Evolutionary conservation across 30 jellyfish, hydroid and myxozoan genomes (phyloP).

Genomic region (Aurelia coerulea): DNA sequence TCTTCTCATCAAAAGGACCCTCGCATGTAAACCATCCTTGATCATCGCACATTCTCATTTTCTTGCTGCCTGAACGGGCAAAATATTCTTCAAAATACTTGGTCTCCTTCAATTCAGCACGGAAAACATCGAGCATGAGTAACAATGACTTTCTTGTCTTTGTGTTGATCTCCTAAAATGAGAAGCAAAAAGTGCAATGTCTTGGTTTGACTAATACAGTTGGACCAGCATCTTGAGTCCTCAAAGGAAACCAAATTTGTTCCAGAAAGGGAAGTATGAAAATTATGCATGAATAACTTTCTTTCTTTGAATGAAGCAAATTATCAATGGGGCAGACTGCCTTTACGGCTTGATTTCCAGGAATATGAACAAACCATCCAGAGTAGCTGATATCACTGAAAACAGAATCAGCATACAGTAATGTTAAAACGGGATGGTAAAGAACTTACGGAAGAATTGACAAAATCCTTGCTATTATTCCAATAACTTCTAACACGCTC

Average conservation of each 20-base stretch:
- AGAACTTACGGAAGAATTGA: conserved; percentile 67
- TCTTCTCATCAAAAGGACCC: conserved; percentile 67
- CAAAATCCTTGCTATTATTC: conserved; percentile 75
- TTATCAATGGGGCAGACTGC: too few relatives aligned
- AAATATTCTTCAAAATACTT: conserved; percentile 62
- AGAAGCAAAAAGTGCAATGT: too few relatives aligned
- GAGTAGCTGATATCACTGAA: too few relatives aligned
- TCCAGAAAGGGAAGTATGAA: too few relatives aligned
- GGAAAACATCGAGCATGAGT: conserved; percentile 26
- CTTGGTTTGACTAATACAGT: too few relatives aligned
- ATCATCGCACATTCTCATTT: conserved; percentile 58
- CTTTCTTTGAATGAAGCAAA: too few relatives aligned
- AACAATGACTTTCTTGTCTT: conserved; percentile 15
- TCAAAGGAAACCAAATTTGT: too few relatives aligned
- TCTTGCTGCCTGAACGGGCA: conserved; percentile 69
- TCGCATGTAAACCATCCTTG: conserved; percentile 93
- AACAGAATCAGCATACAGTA: too few relatives aligned
- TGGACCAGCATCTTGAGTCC: too few relatives aligned
- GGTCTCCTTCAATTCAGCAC: conserved; percentile 37
- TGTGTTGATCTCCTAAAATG: conserved; percentile 4
- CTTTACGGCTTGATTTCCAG: too few relatives aligned
- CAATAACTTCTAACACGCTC: conserved; percentile 86
- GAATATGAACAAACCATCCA: too few relatives aligned
- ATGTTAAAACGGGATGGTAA: background rate
- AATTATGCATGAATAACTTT: too few relatives aligned